Base-by-base conservation (phyloP, 2,797 vertebrate genomes). In the Melanotaenia maccullochi region DNA sequence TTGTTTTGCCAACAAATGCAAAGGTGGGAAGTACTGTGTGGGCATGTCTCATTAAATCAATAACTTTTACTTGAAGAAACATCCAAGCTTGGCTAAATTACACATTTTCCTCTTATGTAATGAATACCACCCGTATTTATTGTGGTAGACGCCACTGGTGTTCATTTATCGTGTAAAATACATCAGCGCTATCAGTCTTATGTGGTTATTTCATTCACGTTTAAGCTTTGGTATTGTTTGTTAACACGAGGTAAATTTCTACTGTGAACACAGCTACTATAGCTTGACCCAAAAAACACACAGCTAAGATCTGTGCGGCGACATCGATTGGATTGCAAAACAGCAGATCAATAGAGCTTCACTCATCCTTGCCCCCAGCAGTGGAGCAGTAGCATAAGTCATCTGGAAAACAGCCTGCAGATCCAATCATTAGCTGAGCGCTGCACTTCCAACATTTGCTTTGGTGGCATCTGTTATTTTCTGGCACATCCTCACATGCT, bases 391-490 rank as follows among this genome's bases (percentile, higher is more conserved):
- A 79, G 81, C 87, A 87, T 81, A 87, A 92, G 87, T 93, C 87
- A 89, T 87, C 85, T 87, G 89, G 85, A 90, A 84, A 88, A 79
- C 13, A 28, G 77, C 84, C 82, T 16, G 75, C 80, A 76, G 86
- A 78, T 80, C 80, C 60, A 22, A 56, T 85, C 90, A 83, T 90
- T 85, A 89, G 79, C 90, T 73, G 86, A 88, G 79, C 55, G 47
- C 28, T 81, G 90, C 85, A 83, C 79, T 83, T 85, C 77, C 87
- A 85, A 71, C 87, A 69, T 92, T 88, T 89, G 86, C 86, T 89
- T 87, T 80, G 88, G 89, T 91, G 84, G 79, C 90, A 88, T 90
- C 90, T 91, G 91, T 81, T 90, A 55, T 85, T 85, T 80, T 64
- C 82, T 85, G 87, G 78, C 84, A 49, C 28, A 52, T 74, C 57